Conservation (phyloP, 1,140 invertebrate genomes). For the Drosophila nannoptera region DNA sequence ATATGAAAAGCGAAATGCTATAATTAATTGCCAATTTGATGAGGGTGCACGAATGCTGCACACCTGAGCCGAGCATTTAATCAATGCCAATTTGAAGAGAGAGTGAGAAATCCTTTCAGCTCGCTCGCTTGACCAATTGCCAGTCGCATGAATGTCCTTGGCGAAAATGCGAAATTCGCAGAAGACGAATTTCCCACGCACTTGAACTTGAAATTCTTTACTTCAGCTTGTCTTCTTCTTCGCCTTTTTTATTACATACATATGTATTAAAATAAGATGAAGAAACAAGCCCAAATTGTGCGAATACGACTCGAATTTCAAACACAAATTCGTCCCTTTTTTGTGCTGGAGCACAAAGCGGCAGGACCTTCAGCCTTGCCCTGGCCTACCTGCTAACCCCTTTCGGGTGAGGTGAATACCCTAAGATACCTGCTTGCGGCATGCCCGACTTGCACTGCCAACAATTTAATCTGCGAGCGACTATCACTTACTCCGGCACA, state of each 20-base stretch:
- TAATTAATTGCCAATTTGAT: constrained; percentile 70
- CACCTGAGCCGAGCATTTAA: constrained; percentile 52
- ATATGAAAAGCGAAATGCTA: constrained; percentile 40
- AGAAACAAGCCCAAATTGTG: constrained; percentile 14
- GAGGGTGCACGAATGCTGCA: constrained; percentile 61
- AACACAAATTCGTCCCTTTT: constrained; percentile 32
- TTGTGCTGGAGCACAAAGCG: constrained; percentile 36
- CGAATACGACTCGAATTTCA: constrained; percentile 60
- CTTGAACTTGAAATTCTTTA: constrained; percentile 69
- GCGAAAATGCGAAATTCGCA: constrained; percentile 51
- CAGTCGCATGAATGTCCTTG: background rate
- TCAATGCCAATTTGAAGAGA: constrained; percentile 24
- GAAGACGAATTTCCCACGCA: constrained; percentile 69
- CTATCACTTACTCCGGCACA: constrained; percentile 18
- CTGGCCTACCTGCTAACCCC: constrained; percentile 59
- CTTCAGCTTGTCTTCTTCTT: constrained; percentile 40
- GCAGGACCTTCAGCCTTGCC: constrained; percentile 31
- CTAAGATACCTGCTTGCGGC: constrained; percentile 40
- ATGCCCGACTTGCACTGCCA: constrained; percentile 45
- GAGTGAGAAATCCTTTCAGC: background rate
- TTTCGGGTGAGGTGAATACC: constrained; percentile 43
- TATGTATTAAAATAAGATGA: constrained; percentile 8
- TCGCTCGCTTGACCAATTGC: background rate
- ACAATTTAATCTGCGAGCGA: constrained; percentile 27
- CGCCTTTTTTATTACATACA: constrained; percentile 50